These are phyloP conservation scores for Drosophila antonietae DNA, from an alignment of 2,888 invertebrate species.

Conservation along the genomic window DNA sequence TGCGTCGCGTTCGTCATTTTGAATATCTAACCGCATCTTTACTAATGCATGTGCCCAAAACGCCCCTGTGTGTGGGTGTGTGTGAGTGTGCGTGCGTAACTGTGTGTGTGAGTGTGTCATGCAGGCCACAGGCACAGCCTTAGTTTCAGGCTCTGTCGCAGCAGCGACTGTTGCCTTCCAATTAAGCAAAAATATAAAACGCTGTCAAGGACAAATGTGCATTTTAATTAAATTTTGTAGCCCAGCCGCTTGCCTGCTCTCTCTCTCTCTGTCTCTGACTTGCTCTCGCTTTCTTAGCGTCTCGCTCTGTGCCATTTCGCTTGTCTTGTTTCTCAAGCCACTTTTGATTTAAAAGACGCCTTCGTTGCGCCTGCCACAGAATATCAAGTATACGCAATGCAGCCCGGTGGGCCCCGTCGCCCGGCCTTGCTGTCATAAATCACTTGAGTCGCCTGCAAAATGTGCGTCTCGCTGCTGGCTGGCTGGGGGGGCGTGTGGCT, in stretches of 20 bases:
- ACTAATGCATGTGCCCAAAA: slow-evolving; percentile 28
- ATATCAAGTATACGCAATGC: slow-evolving; percentile 69
- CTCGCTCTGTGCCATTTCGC: slow-evolving; percentile 30
- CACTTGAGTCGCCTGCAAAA: slow-evolving; percentile 60
- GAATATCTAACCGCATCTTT: slow-evolving; percentile 55
- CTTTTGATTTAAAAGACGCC: slow-evolving; percentile 49
- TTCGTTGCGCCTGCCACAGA: slow-evolving; percentile 38
- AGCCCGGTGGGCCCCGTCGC: slow-evolving; percentile 4
- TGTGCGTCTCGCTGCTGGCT: slow-evolving; percentile 34
- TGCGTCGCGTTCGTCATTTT: slow-evolving; percentile 48
- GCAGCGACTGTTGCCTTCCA: slow-evolving; percentile 51
- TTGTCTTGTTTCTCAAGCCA: slow-evolving; percentile 50
- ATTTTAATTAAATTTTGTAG: slow-evolving; percentile 76
- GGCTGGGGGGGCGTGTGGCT: slow-evolving; percentile 24
- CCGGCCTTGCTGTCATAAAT: slow-evolving; percentile 61
- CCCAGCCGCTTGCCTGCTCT: slow-evolving; percentile 18
- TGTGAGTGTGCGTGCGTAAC: background rate
- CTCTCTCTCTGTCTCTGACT: background rate
- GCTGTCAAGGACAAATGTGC: slow-evolving; percentile 79
- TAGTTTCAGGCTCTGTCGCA: background rate
- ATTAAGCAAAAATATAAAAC: slow-evolving; percentile 74
- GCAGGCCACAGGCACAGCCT: slow-evolving; percentile 33
- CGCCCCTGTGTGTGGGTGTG: slow-evolving; percentile 10
- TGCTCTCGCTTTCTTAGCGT: background rate
- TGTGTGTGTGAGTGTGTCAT: slow-evolving; percentile 15